Evolutionary conservation across 2,113 vertebrate genomes (phyloP).

Genomic region (Phrynosoma blainvillii): DNA sequence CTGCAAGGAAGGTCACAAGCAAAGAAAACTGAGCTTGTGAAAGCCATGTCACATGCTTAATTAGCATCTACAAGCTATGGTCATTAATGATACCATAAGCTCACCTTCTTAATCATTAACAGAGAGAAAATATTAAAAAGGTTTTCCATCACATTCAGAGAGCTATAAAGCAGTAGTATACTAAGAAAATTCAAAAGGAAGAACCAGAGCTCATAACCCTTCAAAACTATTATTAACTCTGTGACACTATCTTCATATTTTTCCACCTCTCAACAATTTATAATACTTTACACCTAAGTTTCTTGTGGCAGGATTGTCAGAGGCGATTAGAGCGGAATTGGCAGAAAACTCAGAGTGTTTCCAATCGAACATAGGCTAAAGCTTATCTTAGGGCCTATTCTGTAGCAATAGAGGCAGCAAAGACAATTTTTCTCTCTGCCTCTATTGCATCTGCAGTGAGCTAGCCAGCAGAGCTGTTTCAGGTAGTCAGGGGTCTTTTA

Average conservation of each 20-base stretch:
- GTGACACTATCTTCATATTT: neutral
- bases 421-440: too few species aligned
- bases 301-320: neutral
- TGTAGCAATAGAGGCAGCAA: too few species aligned
- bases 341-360: too few species aligned
- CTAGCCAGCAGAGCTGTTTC: too few species aligned
- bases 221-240: neutral
- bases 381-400: too few species aligned
- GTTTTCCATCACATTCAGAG: neutral
- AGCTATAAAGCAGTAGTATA: neutral
- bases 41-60: neutral
- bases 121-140: neutral
- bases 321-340: too few species aligned
- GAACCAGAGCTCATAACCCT: neutral
- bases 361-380: too few species aligned
- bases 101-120: neutral
- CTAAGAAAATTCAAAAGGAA: neutral
- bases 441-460: too few species aligned
- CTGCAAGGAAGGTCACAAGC: neutral
- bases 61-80: neutral
- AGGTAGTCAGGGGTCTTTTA: too few species aligned
- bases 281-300: slow-evolving; percentile 8
- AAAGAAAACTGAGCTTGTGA: neutral
- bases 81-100: neutral
- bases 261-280: neutral